A percentile compares a stretch with the other conserved stretches of the same genome.
Evolutionary conservation across 2,113 vertebrate species (phyloP).

Genomic region (Callocephalon fimbriatum): DNA sequence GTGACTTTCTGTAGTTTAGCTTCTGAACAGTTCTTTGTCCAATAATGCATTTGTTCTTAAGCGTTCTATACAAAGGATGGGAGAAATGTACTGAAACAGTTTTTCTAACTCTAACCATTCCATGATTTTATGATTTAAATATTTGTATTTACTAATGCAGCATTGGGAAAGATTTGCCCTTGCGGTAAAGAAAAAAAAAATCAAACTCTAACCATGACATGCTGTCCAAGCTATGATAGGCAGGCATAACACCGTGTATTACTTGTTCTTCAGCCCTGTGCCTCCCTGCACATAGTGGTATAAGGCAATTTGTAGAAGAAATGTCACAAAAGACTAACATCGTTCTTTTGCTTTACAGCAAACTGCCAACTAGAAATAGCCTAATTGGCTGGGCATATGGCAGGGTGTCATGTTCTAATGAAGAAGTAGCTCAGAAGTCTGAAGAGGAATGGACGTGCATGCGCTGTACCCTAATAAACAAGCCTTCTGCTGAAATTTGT

Average conservation of each 20-base stretch:
- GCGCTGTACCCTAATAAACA: conserved; percentile 90
- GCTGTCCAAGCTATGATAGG: not conserved
- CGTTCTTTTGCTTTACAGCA: conserved; percentile 76
- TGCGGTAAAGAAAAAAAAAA: not conserved
- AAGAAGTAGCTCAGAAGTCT: conserved; percentile 75
- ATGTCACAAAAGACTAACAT: conserved; percentile 39
- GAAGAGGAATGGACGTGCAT: conserved; percentile 90
- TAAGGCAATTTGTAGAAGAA: conserved; percentile 30
- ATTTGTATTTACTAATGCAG: not conserved
- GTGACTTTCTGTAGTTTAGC: not conserved
- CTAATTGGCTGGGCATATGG: conserved; percentile 76
- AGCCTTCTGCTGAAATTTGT: conserved; percentile 79
- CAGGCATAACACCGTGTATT: not conserved
- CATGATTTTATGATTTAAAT: not conserved
- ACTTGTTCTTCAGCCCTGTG: not conserved
- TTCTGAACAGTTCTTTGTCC: not conserved
- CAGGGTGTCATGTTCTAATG: conserved; percentile 40
- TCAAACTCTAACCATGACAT: not conserved
- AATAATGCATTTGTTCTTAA: not conserved
- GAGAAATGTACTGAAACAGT: not conserved
- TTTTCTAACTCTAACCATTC: not conserved
- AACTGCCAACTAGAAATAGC: conserved; percentile 80
- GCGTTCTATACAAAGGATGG: not conserved
- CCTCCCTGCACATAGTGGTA: not conserved
- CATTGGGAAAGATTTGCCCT: not conserved